A percentile compares a stretch with the other conserved stretches of the same genome.
Evolutionary conservation across 1,140 invertebrate species (phyloP).

Genomic region (Limonius californicus): DNA sequence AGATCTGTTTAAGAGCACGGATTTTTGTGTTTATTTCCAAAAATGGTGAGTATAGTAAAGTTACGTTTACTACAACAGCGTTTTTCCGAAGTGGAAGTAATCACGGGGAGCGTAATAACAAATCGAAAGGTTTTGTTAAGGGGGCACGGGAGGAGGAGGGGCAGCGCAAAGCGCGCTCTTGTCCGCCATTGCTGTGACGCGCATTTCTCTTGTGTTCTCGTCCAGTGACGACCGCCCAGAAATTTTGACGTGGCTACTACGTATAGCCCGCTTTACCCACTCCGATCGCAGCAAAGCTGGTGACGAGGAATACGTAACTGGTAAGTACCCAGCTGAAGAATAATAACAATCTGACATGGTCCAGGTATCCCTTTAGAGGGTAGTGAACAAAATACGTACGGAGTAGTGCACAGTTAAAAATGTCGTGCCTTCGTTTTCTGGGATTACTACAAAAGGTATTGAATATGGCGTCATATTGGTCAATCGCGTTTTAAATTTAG

Average conservation of each 20-base stretch:
- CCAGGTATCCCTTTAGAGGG: conserved; percentile 44
- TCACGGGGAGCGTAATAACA: not conserved
- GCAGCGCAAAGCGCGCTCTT: conserved; percentile 28
- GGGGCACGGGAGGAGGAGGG: conserved; percentile 18
- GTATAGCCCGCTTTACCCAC: conserved; percentile 85
- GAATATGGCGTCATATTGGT: conserved; percentile 57
- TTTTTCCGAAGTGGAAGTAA: no score
- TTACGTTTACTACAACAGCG: no score
- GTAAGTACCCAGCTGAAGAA: conserved; percentile 70
- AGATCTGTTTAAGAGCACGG: no score
- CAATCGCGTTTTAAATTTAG: conserved; percentile 49
- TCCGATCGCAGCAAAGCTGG: conserved; percentile 87
- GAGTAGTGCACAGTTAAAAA: conserved; percentile 35
- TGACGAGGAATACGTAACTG: conserved; percentile 93
- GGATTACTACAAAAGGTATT: conserved; percentile 45
- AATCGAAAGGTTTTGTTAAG: not conserved
- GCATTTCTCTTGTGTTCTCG: conserved; percentile 58
- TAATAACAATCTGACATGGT: conserved; percentile 66
- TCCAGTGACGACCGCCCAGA: conserved; percentile 84
- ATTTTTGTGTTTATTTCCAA: no score
- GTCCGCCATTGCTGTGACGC: conserved; percentile 63
- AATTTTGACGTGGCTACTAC: conserved; percentile 93
- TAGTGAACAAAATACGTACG: conserved; percentile 25
- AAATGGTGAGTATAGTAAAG: no score
- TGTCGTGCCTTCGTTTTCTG: conserved; percentile 39